Evolutionary conservation across 2,113 vertebrate genomes (phyloP), one percentile per base, ranked within the genome.

Genomic region (Paramisgurnus dabryanus): DNA sequence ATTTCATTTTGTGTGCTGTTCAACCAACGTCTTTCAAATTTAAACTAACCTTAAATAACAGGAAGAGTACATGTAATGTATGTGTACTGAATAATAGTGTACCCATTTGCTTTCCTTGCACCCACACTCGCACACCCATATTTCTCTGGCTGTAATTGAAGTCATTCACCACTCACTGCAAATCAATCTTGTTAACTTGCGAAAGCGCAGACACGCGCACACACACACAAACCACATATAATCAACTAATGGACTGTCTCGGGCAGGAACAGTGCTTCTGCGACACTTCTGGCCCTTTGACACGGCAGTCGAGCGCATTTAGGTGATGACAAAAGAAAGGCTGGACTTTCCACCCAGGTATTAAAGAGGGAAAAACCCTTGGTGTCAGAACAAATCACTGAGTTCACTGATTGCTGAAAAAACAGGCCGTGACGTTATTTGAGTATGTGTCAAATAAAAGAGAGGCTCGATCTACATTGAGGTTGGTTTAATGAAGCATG

Each of bases 191-290:
- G 72, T 83, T 77, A 80, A 68, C n/a, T 71, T 64, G 39, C 68
- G 68, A 57, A 39, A 72, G 68, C 18, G 27, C 58, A 76, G 60
- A 55, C 72, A 74, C 41, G 49, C 68, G 34, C 53, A 39, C 58
- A 49, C 60, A 53, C 9, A 76, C 60, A 40, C 63, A 66, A 40
- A 66, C 4, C 67, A 78, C 68, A 69, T 74, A 65, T 78, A 81
- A 81, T 81, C 74, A 81, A 68, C 75, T 84, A 78, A 84, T 84
- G 83, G 74, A 81, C 61, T 65, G 72, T 68, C n/a, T 71, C 79
- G 49, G 75, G 60, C 47, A 69, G 68, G 69, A 78, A 81, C 72
- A n/a, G 61, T 70, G 67, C 49, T 47, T 49, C 43, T 75, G 22
- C 79, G 47, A 80, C 53, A 66, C 55, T 67, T 72, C 73, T 45